phyloP scores from a whole-genome alignment of 2,797 vertebrate species.

The Melanotaenia maccullochi region DNA sequence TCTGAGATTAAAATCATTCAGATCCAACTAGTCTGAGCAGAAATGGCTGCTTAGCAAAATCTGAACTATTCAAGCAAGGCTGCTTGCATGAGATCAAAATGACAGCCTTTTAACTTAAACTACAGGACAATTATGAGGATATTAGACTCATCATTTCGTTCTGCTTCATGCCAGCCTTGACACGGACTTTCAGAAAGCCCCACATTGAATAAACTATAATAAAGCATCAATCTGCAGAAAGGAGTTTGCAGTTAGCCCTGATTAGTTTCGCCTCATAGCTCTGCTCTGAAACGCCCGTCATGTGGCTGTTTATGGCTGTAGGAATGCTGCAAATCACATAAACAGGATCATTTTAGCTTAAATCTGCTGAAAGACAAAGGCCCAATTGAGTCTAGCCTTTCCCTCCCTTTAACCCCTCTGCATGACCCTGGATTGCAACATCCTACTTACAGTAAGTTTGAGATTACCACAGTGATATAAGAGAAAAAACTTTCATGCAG shows the following conservation, averaged over 20 bases:
- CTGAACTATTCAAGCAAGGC: neutral
- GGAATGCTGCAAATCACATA: constrained; percentile 71
- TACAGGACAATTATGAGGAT: constrained; percentile 3
- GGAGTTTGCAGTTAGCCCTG: constrained; percentile 22
- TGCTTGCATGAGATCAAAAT: neutral
- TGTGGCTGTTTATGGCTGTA: constrained; percentile 60
- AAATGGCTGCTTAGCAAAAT: neutral
- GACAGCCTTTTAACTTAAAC: constrained; percentile 3
- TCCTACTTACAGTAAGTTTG: neutral
- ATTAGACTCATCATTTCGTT: neutral
- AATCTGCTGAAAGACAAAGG: constrained; percentile 64
- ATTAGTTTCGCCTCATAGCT: constrained; percentile 39
- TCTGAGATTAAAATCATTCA: neutral
- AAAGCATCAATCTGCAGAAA: constrained; percentile 28
- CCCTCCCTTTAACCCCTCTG: constrained; percentile 7
- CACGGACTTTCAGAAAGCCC: constrained; percentile 1
- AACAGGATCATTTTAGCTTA: constrained; percentile 69
- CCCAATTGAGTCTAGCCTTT: constrained; percentile 53
- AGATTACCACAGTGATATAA: neutral
- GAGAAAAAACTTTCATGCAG: neutral
- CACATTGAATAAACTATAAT: constrained; percentile 9
- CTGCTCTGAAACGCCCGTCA: constrained; percentile 49
- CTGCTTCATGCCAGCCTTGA: constrained; percentile 5
- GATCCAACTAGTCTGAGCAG: neutral
- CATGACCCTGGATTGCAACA: neutral